These are phyloP conservation scores for Mylabris sibirica DNA, from an alignment of 2,888 invertebrate species.

Conservation along the genomic window DNA sequence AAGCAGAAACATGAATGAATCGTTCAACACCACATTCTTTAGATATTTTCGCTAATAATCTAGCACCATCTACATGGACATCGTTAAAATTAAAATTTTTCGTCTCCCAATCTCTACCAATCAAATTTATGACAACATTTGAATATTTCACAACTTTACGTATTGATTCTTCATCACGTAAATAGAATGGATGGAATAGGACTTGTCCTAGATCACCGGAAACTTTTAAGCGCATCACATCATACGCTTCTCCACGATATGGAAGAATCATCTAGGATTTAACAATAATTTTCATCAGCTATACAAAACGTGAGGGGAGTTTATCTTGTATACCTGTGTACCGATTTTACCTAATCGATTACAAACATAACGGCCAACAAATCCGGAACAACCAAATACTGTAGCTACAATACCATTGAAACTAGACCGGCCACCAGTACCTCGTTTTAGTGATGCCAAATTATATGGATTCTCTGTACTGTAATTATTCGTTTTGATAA, in stretches of 20 bases:
- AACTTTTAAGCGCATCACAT: conserved; percentile 79
- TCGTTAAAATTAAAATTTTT: conserved; percentile 86
- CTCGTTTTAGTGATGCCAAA: conserved; percentile 75
- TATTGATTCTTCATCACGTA: conserved; percentile 87
- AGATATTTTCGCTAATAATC: conserved; percentile 78
- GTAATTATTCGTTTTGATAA: conserved; percentile 60
- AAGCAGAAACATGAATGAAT: conserved; percentile 89
- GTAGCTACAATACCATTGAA: conserved; percentile 98
- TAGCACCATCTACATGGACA: conserved; percentile 86
- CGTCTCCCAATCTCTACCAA: conserved; percentile 93
- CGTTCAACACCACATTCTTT: conserved; percentile 85
- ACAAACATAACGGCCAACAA: conserved; percentile 86
- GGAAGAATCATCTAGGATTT: conserved; percentile 83
- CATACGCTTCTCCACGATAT: conserved; percentile 87
- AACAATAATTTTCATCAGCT: not conserved
- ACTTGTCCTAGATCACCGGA: conserved; percentile 96
- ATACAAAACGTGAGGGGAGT: not conserved
- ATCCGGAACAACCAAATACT: conserved; percentile 93
- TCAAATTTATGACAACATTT: conserved; percentile 94
- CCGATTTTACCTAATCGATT: conserved; percentile 90
- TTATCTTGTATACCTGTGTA: conserved; percentile 68
- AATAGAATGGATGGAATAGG: conserved; percentile 83
- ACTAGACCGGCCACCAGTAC: conserved; percentile 92
- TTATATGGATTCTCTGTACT: conserved; percentile 67
- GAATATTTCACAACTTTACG: conserved; percentile 88